Evolutionary conservation across 2,797 vertebrate species (phyloP), one percentile per base, ranked within the genome.

Genomic region (Tenualosa ilisha): DNA sequence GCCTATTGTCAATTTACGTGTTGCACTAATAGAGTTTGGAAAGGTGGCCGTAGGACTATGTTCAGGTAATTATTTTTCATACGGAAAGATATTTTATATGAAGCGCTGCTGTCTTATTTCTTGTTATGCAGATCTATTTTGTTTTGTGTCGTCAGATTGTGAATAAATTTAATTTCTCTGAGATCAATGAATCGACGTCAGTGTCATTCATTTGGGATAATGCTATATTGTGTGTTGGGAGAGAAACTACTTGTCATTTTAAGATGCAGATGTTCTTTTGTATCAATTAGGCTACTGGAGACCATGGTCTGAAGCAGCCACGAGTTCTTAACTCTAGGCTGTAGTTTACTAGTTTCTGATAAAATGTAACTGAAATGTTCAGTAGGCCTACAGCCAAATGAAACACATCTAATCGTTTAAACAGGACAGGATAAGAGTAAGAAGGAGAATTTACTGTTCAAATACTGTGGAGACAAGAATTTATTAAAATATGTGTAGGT

Each of bases 51-150:
- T 88, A 82, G 83, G 87, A 89, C 86, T 83, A 82, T 88, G 86
- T 86, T 88, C 88, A 85, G 86, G 85, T 86, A 88, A 88, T 88
- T 88, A 88, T 88, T 88, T 88, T 89, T 84, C 85, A 89, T 84
- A 88, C 84, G 86, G 85, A 88, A 86, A 89, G 86, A 87, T 87
- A 84, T 88, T 89, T 91, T 89, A 88, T 91, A 91, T 91, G 89
- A 89, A 89, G 88, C 86, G 86, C 90, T 91, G 90, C 90, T 91
- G 90, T 89, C 72, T 20, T 79, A 88, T 89, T 89, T 89, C 88
- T 89, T 90, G 82, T 89, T 88, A 89, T 89, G 88, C 88, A 88
- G 89, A 85, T 84, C 82, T 86, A 85, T 81, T 84, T 85, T 83
- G 63, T 56, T 87, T 86, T 81, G 37, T 86, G 40, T 88, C 84